Percentiles rank a stretch among this genome's conserved stretches.
phyloP scores from a whole-genome alignment of 92 coral and sea anemone genomes.

The Micromussa lordhowensis region DNA sequence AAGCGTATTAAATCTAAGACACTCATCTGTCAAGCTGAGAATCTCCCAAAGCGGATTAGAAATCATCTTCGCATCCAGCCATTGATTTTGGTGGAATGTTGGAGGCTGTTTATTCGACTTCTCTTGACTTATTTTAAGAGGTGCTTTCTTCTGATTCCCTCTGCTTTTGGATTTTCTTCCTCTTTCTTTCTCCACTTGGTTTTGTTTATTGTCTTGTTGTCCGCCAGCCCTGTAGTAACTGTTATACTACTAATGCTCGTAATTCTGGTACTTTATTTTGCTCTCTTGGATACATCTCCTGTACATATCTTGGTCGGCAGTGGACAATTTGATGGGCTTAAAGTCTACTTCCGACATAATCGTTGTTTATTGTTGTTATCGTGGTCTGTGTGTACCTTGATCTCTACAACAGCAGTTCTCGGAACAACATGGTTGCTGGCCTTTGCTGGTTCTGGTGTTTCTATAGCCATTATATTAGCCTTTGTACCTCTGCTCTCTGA shows the following conservation, averaged over 20 bases:
- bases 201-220: not conserved
- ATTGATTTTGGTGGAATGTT: not conserved
- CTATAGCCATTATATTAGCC: not conserved
- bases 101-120: not conserved
- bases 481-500: not conserved
- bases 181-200: not conserved
- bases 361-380: not conserved
- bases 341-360: too few species aligned
- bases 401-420: not conserved
- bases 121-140: not conserved
- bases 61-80: conserved; percentile 1
- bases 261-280: not conserved
- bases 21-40: not conserved
- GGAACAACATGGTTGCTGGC: not conserved
- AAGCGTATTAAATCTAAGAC: not conserved
- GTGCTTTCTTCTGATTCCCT: not conserved
- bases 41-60: not conserved
- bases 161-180: not conserved
- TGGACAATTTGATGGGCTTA: fast-evolving
- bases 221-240: not conserved
- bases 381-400: too few species aligned
- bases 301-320: not conserved
- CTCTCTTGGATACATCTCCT: not conserved
- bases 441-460: not conserved
- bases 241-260: not conserved